A percentile compares a stretch with the other conserved stretches of the same genome.
phyloP scores from a whole-genome alignment of 2,797 vertebrate genomes.

The Mormyrops boulengeri region DNA sequence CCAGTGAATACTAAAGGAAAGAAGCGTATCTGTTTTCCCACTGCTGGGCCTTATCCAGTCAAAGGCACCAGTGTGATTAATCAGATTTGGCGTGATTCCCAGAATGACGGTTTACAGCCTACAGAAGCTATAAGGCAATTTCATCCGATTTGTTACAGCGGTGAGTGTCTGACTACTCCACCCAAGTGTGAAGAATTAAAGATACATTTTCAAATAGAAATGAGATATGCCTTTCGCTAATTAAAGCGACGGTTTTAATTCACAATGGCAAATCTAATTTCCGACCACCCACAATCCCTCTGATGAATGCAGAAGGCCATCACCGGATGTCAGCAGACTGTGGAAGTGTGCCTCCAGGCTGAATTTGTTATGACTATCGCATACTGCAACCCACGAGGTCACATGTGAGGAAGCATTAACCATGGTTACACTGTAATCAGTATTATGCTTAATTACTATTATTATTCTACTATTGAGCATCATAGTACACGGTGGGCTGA shows the following conservation, averaged over 20 bases:
- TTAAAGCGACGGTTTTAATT: constrained; percentile 19
- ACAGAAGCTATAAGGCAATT: constrained; percentile 18
- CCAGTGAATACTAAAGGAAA: constrained; percentile 7
- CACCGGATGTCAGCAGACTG: not conserved
- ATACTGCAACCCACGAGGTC: not conserved
- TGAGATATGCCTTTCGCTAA: constrained; percentile 19
- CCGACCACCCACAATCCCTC: constrained; percentile 11
- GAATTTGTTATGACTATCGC: not conserved
- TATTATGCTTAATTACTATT: constrained; percentile 4
- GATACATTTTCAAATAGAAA: constrained; percentile 15
- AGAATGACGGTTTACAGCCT: constrained; percentile 42
- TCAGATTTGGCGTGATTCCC: constrained; percentile 35
- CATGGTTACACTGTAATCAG: not conserved
- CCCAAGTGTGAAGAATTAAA: constrained; percentile 21
- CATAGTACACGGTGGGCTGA: not conserved
- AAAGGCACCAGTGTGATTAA: constrained; percentile 12
- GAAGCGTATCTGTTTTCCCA: not conserved
- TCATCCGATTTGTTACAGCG: constrained; percentile 11
- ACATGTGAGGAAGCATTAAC: not conserved
- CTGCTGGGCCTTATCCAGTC: not conserved
- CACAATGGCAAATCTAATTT: constrained; percentile 20
- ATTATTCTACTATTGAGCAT: not conserved
- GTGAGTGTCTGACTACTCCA: constrained; percentile 5
- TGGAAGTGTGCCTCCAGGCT: not conserved
- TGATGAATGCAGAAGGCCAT: constrained; percentile 3